Evolutionary conservation across 2,888 invertebrate species (phyloP).

Genomic region (Drosophila borealis): DNA sequence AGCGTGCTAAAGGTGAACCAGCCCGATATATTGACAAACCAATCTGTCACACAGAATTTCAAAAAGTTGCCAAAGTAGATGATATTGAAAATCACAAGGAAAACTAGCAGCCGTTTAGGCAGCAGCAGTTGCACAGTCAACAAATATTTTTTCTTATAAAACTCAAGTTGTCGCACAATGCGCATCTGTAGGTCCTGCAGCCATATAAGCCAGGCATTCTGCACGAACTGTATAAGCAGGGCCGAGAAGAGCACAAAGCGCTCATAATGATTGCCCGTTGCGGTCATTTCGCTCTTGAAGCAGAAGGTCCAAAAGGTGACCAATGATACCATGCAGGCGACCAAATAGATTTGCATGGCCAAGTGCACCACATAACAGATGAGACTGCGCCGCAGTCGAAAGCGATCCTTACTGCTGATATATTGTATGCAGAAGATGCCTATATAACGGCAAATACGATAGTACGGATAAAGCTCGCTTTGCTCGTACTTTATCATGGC

Average conservation of each 20-base stretch:
- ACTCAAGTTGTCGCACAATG: constrained; percentile 57
- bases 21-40: constrained; percentile 34
- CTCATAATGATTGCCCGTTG: constrained; percentile 67
- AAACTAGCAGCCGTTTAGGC: constrained; percentile 47
- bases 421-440: constrained; percentile 67
- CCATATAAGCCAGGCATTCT: constrained; percentile 67
- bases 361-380: constrained; percentile 58
- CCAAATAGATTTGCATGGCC: constrained; percentile 50
- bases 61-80: constrained; percentile 53
- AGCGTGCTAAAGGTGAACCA: constrained; percentile 50
- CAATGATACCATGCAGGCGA: constrained; percentile 42
- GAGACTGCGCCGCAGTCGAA: constrained; percentile 49
- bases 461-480: constrained; percentile 56
- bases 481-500: constrained; percentile 31
- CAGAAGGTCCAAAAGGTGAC: constrained; percentile 40
- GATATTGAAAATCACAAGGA: constrained; percentile 39
- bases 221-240: constrained; percentile 51
- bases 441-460: constrained; percentile 64
- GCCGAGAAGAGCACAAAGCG: constrained; percentile 57
- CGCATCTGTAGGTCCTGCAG: constrained; percentile 56
- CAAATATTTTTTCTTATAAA: constrained; percentile 46
- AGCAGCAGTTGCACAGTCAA: constrained; percentile 16
- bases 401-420: constrained; percentile 29
- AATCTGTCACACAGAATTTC: constrained; percentile 26
- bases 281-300: constrained; percentile 47